Evolutionary conservation across 2,888 invertebrate genomes (phyloP), one percentile per base, ranked within the genome.

Genomic region (Melieria crassipennis): DNA sequence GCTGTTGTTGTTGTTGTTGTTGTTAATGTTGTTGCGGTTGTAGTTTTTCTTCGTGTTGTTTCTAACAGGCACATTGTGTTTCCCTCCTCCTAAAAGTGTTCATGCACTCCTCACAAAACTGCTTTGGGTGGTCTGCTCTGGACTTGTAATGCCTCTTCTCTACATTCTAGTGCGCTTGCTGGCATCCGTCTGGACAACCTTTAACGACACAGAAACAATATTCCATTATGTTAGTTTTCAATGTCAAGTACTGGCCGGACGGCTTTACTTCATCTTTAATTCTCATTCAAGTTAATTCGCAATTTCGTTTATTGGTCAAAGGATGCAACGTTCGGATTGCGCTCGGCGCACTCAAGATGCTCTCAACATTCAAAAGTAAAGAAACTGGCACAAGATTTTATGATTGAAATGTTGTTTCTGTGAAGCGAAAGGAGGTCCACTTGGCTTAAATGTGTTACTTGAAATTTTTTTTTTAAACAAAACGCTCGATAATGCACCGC

Each of bases 191-290:
- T 85, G 87, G 87, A 88, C 88, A 89, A 90, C 89, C 89, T 90
- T 89, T 87, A 86, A 87, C 87, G 86, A 89, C 88, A 89, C 88
- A 89, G 87, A 87, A 87, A 87, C 87, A 89, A 87, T 82, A 87
- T 87, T 87, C 86, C 86, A 30, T 30, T 30, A 30, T 83, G 68
- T 86, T 85, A 86, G 85, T 83, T 80, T 79, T 78, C 75, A 67
- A 75, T 74, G 62, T 75, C 46, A 69, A 52, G 50, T 56, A 58
- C 60, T 69, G 68, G 61, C 62, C 42, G 65, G 70, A 62, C 74
- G 71, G 70, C 62, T 72, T 71, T 75, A 13, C 69, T 55, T 68
- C 67, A 4, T 11, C 66, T 13, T 58, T 68, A 75, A 69, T 69
- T 73, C 67, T 73, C 48, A 50, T 68, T 70, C 47, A 67, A 11